Evolutionary conservation across 2,113 vertebrate species (phyloP).

Genomic region (Catharus fuscescens): DNA sequence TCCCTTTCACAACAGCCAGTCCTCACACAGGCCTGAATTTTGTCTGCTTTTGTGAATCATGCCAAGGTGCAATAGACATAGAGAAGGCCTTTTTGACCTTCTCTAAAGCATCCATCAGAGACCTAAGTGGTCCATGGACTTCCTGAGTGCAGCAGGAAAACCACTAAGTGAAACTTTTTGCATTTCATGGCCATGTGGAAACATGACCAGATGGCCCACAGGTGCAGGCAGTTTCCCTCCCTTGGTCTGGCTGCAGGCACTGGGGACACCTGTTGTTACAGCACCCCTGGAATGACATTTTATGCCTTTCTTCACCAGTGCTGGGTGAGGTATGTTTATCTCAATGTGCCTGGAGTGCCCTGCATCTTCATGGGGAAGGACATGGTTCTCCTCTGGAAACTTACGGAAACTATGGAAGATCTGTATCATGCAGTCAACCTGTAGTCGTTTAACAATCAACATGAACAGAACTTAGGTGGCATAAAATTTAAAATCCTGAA

Average conservation of each 20-base stretch:
- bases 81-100: not conserved
- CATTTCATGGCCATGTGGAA: not conserved
- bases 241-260: not conserved
- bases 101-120: not conserved
- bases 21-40: not conserved
- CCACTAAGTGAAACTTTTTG: not conserved
- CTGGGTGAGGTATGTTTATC: not conserved
- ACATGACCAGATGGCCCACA: not conserved
- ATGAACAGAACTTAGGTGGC: not conserved
- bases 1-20: not conserved
- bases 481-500: not conserved
- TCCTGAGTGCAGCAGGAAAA: not conserved
- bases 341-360: not conserved
- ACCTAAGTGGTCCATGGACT: not conserved
- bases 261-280: not conserved
- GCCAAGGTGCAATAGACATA: not conserved
- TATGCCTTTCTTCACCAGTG: not conserved
- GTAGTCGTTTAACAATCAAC: not conserved
- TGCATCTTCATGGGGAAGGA: not conserved
- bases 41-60: not conserved
- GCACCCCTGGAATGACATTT: not conserved
- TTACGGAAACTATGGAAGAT: not conserved
- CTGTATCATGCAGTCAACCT: not conserved
- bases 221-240: not conserved
- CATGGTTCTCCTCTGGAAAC: not conserved